These are phyloP conservation scores for Gastrophryne carolinensis DNA, from an alignment of 2,797 vertebrate species.

Conservation along the genomic window DNA sequence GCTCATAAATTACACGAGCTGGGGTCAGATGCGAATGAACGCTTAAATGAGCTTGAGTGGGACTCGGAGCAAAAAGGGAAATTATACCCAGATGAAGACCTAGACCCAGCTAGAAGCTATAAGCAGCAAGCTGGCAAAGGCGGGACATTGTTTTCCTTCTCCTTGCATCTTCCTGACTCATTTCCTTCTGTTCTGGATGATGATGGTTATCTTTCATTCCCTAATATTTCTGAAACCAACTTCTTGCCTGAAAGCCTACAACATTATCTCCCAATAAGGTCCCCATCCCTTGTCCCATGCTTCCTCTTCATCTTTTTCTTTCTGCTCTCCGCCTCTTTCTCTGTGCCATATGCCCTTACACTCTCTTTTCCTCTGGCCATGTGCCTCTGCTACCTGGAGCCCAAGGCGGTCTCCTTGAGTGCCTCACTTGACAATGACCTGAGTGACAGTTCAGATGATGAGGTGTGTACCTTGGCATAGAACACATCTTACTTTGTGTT, in stretches of 20 bases:
- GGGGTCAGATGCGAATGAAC: slow-evolving; percentile 60
- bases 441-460: slow-evolving; percentile 99
- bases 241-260: slow-evolving; percentile 89
- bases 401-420: slow-evolving; percentile 95
- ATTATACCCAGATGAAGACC: slow-evolving; percentile 72
- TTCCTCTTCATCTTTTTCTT: slow-evolving; percentile 99
- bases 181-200: slow-evolving; percentile 90
- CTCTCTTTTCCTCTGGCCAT: slow-evolving; percentile 98
- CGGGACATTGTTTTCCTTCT: slow-evolving; percentile 94
- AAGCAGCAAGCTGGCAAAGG: slow-evolving; percentile 77
- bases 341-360: slow-evolving; percentile 94
- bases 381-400: slow-evolving; percentile 99
- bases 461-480: slow-evolving; percentile 85
- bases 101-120: slow-evolving; percentile 78
- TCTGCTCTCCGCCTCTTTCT: slow-evolving; percentile 96
- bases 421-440: slow-evolving; percentile 95
- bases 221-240: slow-evolving; percentile 86
- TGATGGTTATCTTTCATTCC: slow-evolving; percentile 93
- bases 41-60: slow-evolving; percentile 62
- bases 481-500: slow-evolving; percentile 74
- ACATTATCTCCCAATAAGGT: slow-evolving; percentile 88
- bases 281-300: slow-evolving; percentile 94
- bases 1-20: slow-evolving; percentile 65
- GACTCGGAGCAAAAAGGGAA: slow-evolving; percentile 74
- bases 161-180: slow-evolving; percentile 92